phyloP scores from a whole-genome alignment of 2,888 invertebrate species.

The Phortica okadai region DNA sequence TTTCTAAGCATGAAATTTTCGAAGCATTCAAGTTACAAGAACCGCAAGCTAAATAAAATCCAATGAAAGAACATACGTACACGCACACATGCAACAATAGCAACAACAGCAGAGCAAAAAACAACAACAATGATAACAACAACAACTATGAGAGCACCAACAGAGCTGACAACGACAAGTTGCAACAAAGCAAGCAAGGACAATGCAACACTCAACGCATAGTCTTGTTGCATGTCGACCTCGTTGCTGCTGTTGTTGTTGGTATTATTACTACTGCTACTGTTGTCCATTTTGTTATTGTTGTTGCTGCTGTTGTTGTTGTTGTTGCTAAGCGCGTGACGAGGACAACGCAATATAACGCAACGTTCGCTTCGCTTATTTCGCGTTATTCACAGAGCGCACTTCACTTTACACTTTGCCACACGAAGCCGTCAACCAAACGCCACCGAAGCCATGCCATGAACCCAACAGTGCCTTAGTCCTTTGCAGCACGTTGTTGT shows the following conservation, averaged over 20 bases:
- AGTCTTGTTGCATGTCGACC: background rate
- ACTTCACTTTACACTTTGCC: background rate
- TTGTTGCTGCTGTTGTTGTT: background rate
- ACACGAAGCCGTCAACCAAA: background rate
- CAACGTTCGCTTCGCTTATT: slow-evolving; percentile 17
- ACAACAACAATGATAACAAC: slow-evolving; percentile 26
- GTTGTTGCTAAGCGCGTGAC: slow-evolving; percentile 18
- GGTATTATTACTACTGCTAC: slow-evolving; percentile 33
- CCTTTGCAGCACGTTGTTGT: background rate
- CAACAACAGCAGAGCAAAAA: slow-evolving; percentile 13
- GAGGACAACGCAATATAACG: background rate
- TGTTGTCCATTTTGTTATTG: background rate
- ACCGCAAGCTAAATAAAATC: slow-evolving; percentile 13
- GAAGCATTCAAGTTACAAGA: slow-evolving; percentile 13
- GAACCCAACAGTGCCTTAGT: background rate
- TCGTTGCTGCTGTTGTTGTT: slow-evolving; percentile 63
- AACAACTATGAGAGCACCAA: slow-evolving; percentile 35
- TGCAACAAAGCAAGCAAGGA: background rate
- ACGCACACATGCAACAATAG: slow-evolving; percentile 29
- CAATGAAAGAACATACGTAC: background rate
- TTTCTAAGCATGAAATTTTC: slow-evolving; percentile 18
- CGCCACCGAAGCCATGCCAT: background rate
- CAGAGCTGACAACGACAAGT: slow-evolving; percentile 37
- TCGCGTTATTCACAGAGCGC: slow-evolving; percentile 9
- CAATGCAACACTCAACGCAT: slow-evolving; percentile 19